A percentile compares a stretch with the other conserved stretches of the same genome.
Conservation (phyloP, 2,797 vertebrate genomes). For the Myiothlypis coronata region DNA sequence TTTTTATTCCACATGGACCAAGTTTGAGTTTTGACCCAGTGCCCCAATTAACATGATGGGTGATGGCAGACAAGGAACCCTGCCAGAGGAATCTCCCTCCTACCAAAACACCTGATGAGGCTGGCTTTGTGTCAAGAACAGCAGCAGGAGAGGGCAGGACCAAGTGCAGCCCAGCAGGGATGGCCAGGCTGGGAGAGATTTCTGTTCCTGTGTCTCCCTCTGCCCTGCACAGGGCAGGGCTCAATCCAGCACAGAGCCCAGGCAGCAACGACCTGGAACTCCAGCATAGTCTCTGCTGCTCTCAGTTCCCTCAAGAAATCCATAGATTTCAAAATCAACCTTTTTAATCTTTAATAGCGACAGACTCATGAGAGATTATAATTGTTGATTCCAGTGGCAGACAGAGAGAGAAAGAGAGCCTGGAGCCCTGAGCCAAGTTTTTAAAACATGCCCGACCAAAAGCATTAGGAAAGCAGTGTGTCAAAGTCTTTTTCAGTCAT, state of each 20-base stretch:
- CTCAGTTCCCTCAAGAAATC: background rate
- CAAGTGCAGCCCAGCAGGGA: background rate
- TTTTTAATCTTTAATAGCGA: conserved; percentile 11
- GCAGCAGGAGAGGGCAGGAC: background rate
- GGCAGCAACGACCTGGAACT: background rate
- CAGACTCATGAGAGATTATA: background rate
- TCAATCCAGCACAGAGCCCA: background rate
- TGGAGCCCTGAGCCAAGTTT: conserved; percentile 1
- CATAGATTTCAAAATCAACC: background rate
- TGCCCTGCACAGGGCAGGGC: background rate
- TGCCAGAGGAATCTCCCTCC: background rate
- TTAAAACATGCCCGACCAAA: background rate
- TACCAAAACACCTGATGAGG: background rate
- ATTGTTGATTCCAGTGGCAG: background rate
- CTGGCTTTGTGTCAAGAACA: background rate
- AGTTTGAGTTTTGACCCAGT: background rate
- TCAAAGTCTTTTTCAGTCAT: conserved; percentile 7
- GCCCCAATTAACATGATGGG: rapidly evolving
- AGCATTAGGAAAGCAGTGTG: conserved; percentile 9
- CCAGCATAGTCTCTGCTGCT: background rate
- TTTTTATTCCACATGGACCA: background rate
- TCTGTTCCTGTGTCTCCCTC: background rate
- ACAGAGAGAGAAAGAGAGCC: background rate
- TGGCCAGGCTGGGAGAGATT: background rate
- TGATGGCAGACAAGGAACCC: background rate